Base-by-base conservation (phyloP, 2,888 invertebrate genomes). In the Volucella inflata region DNA sequence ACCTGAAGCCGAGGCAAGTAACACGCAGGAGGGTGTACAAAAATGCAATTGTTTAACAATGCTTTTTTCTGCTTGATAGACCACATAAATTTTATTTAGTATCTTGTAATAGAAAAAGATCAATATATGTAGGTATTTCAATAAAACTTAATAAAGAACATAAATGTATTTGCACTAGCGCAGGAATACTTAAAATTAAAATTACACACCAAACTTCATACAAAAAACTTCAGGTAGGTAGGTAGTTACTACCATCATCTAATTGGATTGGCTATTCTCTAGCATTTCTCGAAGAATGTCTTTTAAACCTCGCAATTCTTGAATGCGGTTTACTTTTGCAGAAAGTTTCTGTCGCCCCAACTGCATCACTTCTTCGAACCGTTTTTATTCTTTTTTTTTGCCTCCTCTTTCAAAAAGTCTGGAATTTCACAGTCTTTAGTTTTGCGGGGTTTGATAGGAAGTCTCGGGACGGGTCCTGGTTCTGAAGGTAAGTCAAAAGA, bases 341-440 rank as follows among this genome's bases (percentile, higher is more conserved):
- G 17, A 17, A 51, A 16, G 51, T 51, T 51, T 51, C 51, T 51
- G 17, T 6, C 51, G 17, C 51, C 17, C 51, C 51, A 51, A 51
- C 9, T 51, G 0, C 51, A 51, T 17, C 9, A 17, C 17, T 51
- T 51, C 51, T 51, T 51, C 51, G 17, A 51, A 51, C 11, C 51
- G 16, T 1, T 17, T 51, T 51, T 51, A 17, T 51, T 48, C 21
- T 21, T 21, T 21, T 21, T 21, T 21, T 21, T 2, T 21, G 2
- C 21, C 21, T 21, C 21, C 21, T 16, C 51, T 51, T 51, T 51
- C 1, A 51, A 51, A 51, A 51, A 51, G 11, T 51, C 10, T 17
- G 17, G 17, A 51, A 2, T 17, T 51, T 51, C 50, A 50, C n/a
- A n/a, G n/a, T n/a, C n/a, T n/a, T 50, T 50, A 14, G 50, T 50